Evolutionary conservation across 2,797 vertebrate species (phyloP).

Genomic region (Morus bassanus): DNA sequence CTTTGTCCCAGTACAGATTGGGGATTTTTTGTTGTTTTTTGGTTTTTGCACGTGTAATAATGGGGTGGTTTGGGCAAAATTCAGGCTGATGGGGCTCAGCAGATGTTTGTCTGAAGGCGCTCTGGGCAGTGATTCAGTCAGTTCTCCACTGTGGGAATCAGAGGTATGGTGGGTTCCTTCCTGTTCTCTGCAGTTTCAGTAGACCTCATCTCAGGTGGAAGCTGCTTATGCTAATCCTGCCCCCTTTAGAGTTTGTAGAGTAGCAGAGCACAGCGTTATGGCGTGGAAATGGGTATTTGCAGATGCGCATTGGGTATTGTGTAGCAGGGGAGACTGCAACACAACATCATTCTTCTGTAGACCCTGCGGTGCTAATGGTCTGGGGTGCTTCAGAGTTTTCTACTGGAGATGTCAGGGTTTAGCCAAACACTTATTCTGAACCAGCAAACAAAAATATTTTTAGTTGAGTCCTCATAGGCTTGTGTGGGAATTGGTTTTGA

Average conservation of each 20-base stretch:
- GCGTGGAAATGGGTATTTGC: neutral
- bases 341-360: fast-evolving
- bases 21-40: neutral
- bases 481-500: neutral
- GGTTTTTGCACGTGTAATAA: neutral
- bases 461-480: neutral
- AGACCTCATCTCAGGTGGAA: neutral
- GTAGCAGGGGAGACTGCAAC: neutral
- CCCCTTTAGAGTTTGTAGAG: neutral
- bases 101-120: neutral
- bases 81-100: neutral
- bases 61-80: neutral
- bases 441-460: neutral
- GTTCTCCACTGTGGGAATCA: neutral
- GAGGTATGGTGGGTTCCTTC: neutral
- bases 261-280: fast-evolving
- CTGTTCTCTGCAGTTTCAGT: fast-evolving
- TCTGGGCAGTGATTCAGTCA: neutral
- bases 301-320: fast-evolving
- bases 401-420: neutral
- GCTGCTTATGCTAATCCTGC: neutral
- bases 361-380: fast-evolving
- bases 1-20: neutral
- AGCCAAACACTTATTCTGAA: neutral
- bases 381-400: fast-evolving